Conservation (phyloP, 2,888 invertebrate genomes). For the Carabus problematicus region DNA sequence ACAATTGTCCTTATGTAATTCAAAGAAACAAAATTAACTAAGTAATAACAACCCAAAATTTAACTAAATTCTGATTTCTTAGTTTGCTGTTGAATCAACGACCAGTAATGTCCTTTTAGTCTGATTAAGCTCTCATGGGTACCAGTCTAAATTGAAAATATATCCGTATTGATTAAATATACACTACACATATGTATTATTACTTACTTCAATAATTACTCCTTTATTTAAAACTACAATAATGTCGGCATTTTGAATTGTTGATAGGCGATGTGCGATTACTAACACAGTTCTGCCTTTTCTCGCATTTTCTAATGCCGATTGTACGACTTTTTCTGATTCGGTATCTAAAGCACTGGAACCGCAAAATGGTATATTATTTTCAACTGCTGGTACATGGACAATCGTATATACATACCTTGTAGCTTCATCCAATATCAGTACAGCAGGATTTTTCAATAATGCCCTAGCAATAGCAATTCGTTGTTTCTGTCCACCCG, state of each 20-base stretch:
- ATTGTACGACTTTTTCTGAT: slow-evolving; percentile 89
- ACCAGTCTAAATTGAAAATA: slow-evolving; percentile 72
- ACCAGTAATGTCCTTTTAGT: slow-evolving; percentile 84
- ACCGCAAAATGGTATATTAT: slow-evolving; percentile 44
- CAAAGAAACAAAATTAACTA: no score
- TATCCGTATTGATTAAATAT: slow-evolving; percentile 35
- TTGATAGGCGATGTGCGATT: slow-evolving; percentile 93
- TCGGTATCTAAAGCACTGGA: slow-evolving; percentile 89
- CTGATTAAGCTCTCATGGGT: slow-evolving; percentile 81
- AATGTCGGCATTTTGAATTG: slow-evolving; percentile 87
- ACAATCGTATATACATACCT: slow-evolving; percentile 63
- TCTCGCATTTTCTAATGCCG: slow-evolving; percentile 83
- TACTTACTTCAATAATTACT: slow-evolving; percentile 77
- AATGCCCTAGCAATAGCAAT: slow-evolving; percentile 95
- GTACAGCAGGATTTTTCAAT: slow-evolving; percentile 85
- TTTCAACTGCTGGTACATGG: background rate
- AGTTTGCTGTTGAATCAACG: slow-evolving; percentile 78
- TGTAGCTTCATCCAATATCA: slow-evolving; percentile 94
- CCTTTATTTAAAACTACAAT: slow-evolving; percentile 91
- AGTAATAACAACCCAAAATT: background rate
- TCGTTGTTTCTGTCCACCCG: slow-evolving; percentile 94
- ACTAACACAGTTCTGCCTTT: slow-evolving; percentile 90
- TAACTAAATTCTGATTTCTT: slow-evolving; percentile 18
- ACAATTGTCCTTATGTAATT: no score
- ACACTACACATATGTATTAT: slow-evolving; percentile 17